These are phyloP conservation scores for Danio aesculapii DNA, from an alignment of 2,797 vertebrate genomes.

Conservation along the genomic window DNA sequence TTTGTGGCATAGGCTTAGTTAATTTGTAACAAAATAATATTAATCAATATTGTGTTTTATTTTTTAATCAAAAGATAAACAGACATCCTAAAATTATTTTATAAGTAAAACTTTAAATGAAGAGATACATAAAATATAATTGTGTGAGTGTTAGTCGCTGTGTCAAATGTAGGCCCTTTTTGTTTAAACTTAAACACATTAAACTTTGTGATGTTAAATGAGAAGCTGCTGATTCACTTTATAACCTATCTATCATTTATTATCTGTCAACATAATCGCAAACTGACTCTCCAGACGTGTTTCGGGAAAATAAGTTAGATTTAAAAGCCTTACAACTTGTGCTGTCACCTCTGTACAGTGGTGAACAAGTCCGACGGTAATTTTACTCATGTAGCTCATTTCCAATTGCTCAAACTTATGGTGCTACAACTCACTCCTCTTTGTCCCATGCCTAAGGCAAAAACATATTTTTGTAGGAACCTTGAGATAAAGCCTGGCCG, in stretches of 20 bases:
- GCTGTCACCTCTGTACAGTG: too few species aligned
- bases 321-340: not conserved
- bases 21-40: not conserved
- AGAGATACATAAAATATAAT: not conserved
- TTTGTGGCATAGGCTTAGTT: not conserved
- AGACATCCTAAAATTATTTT: not conserved
- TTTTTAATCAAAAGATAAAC: not conserved
- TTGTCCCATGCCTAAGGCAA: constrained; percentile 8
- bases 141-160: not conserved
- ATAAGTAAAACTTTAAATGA: not conserved
- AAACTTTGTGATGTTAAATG: not conserved
- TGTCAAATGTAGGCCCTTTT: not conserved
- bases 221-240: not conserved
- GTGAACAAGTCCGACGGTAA: too few species aligned
- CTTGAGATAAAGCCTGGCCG: not conserved
- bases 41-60: not conserved
- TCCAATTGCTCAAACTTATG: not conserved
- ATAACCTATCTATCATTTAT: not conserved
- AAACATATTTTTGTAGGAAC: not conserved
- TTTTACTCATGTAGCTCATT: not conserved
- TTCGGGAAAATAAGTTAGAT: not conserved
- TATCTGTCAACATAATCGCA: not conserved
- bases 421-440: not conserved
- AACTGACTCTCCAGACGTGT: not conserved
- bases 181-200: too few species aligned